Conservation (phyloP, 1,140 invertebrate genomes). For the Platorchestia sp. region DNA sequence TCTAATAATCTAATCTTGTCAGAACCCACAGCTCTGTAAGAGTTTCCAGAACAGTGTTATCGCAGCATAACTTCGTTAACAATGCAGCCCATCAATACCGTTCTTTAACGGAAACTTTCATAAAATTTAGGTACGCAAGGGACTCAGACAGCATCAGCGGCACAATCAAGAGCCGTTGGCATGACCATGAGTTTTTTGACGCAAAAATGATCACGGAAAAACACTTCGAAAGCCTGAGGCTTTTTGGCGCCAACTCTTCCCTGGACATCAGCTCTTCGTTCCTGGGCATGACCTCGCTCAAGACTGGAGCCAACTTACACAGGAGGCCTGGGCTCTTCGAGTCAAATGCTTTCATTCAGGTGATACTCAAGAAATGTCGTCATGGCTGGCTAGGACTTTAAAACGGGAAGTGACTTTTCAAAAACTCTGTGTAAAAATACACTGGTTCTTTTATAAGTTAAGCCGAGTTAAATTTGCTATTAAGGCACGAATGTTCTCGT, state of each 20-base stretch:
- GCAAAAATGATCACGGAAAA: conserved; percentile 63
- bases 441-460: background rate
- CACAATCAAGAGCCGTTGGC: conserved; percentile 64
- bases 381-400: background rate
- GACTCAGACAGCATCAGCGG: conserved; percentile 64
- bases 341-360: conserved; percentile 63
- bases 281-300: conserved; percentile 66
- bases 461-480: background rate
- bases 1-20: background rate
- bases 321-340: conserved; percentile 66
- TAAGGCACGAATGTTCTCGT: too few species aligned
- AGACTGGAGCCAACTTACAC: conserved; percentile 64
- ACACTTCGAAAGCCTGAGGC: conserved; percentile 58
- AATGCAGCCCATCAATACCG: background rate
- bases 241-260: conserved; percentile 66
- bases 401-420: background rate
- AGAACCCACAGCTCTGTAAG: background rate
- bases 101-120: background rate
- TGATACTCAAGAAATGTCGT: background rate
- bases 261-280: conserved; percentile 68
- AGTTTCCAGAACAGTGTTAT: background rate
- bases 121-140: conserved; percentile 56
- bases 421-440: background rate
- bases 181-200: conserved; percentile 64
- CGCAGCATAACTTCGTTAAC: background rate